Percentiles rank a stretch among this genome's conserved stretches.
These are phyloP conservation scores for Stigmatopora argus DNA, from an alignment of 2,113 vertebrate species.

Conservation along the genomic window DNA sequence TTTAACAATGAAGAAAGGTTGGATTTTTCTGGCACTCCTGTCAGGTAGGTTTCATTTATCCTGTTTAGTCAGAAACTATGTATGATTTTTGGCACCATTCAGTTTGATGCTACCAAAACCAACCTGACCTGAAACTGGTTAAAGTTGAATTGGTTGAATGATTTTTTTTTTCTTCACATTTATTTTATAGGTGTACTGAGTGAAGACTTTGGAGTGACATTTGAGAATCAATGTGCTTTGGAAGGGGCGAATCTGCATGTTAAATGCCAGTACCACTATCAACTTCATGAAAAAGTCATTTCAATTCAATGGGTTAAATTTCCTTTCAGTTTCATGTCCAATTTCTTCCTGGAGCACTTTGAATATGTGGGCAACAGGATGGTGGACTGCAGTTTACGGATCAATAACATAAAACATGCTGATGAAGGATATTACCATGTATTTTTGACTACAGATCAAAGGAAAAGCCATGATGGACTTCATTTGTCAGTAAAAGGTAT, in stretches of 20 bases:
- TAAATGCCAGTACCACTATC: slow-evolving; percentile 45
- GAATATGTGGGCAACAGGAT: slow-evolving; percentile 10
- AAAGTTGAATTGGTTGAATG: neutral
- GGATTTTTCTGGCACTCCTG: slow-evolving; percentile 14
- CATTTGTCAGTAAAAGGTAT: slow-evolving; percentile 40
- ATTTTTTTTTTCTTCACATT: neutral
- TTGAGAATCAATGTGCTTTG: slow-evolving; percentile 32
- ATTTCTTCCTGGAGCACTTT: neutral
- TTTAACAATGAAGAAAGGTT: slow-evolving; percentile 41
- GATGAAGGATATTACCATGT: slow-evolving; percentile 34
- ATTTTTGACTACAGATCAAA: slow-evolving; percentile 2
- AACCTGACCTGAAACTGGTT: neutral
- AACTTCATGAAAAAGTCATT: neutral
- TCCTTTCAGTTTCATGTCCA: fast-evolving
- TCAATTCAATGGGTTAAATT: slow-evolving; percentile 9
- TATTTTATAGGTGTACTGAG: slow-evolving; percentile 44
- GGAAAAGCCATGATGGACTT: neutral
- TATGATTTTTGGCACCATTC: too few relatives aligned
- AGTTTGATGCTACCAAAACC: too few relatives aligned
- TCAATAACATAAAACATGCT: slow-evolving; percentile 16
- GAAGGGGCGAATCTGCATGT: slow-evolving; percentile 38
- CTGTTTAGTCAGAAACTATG: neutral
- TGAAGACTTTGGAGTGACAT: slow-evolving; percentile 32
- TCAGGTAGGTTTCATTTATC: slow-evolving; percentile 25
- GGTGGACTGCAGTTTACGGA: slow-evolving; percentile 30